Evolutionary conservation across 2,113 vertebrate genomes (phyloP).

Genomic region (Nicator chloris): DNA sequence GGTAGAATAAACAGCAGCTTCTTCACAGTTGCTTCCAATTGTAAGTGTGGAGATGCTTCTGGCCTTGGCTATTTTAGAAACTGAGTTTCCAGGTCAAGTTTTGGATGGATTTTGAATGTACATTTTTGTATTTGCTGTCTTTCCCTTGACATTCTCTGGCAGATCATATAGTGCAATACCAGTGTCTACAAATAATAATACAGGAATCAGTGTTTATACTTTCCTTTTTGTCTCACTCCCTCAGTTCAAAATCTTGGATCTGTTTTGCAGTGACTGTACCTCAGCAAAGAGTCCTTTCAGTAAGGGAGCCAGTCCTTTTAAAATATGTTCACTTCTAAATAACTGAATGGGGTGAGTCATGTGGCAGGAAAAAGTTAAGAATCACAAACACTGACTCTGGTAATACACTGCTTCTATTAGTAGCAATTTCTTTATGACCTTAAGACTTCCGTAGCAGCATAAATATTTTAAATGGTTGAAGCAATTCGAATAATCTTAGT

Average conservation of each 20-base stretch:
- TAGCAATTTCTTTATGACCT: constrained; percentile 57
- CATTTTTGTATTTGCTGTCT: not conserved
- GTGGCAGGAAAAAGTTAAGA: not conserved
- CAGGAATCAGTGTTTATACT: not conserved
- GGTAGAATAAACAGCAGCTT: not conserved
- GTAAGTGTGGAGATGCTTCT: not conserved
- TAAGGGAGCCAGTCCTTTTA: not conserved
- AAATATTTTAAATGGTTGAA: constrained; percentile 68
- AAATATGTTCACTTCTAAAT: constrained; percentile 22
- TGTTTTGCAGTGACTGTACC: not conserved
- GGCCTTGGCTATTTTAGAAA: not conserved
- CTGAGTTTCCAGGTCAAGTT: not conserved
- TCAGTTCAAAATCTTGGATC: not conserved
- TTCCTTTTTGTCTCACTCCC: not conserved
- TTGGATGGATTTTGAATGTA: not conserved
- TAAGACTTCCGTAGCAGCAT: constrained; percentile 53
- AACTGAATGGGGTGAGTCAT: constrained; percentile 22
- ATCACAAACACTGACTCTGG: not conserved
- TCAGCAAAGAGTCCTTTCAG: not conserved
- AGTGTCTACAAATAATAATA: not conserved
- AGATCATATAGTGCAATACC: not conserved
- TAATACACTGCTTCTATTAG: constrained; percentile 39
- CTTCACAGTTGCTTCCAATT: not conserved
- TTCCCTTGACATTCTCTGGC: not conserved
- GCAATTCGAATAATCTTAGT: constrained; percentile 57